These are phyloP conservation scores for Agriotes lineatus DNA, from an alignment of 2,888 invertebrate species.

Conservation along the genomic window DNA sequence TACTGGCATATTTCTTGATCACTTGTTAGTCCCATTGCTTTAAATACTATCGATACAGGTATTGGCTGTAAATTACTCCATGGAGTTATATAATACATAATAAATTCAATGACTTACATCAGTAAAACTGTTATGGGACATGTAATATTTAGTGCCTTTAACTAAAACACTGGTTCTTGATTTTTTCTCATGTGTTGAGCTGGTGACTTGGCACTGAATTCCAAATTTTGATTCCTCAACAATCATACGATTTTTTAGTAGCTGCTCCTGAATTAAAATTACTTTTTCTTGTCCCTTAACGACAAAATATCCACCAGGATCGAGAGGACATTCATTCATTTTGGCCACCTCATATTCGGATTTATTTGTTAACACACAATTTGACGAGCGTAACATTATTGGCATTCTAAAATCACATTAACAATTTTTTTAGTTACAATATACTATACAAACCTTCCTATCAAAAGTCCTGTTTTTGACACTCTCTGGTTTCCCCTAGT, in stretches of 20 bases:
- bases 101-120: slow-evolving; percentile 76
- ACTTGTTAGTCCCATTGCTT: slow-evolving; percentile 95
- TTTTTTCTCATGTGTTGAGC: slow-evolving; percentile 95
- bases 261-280: slow-evolving; percentile 97
- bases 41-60: slow-evolving; percentile 92
- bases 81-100: slow-evolving; percentile 55
- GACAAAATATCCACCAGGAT: slow-evolving; percentile 99
- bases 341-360: slow-evolving; percentile 92
- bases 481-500: slow-evolving; percentile 92
- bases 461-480: slow-evolving; percentile 86
- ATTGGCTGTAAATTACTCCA: slow-evolving; percentile 78
- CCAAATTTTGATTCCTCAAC: slow-evolving; percentile 91
- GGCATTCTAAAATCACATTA: slow-evolving; percentile 82
- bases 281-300: slow-evolving; percentile 92
- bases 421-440: neutral
- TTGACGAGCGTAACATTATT: slow-evolving; percentile 95
- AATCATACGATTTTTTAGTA: slow-evolving; percentile 97
- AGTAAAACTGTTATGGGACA: slow-evolving; percentile 95
- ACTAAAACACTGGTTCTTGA: slow-evolving; percentile 93
- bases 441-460: slow-evolving; percentile 78
- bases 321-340: slow-evolving; percentile 97
- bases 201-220: slow-evolving; percentile 87
- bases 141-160: slow-evolving; percentile 90
- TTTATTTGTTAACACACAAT: slow-evolving; percentile 91
- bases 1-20: slow-evolving; percentile 92